These are phyloP conservation scores for Epinephelus coioides DNA, from an alignment of 2,797 vertebrate genomes.

Conservation along the genomic window DNA sequence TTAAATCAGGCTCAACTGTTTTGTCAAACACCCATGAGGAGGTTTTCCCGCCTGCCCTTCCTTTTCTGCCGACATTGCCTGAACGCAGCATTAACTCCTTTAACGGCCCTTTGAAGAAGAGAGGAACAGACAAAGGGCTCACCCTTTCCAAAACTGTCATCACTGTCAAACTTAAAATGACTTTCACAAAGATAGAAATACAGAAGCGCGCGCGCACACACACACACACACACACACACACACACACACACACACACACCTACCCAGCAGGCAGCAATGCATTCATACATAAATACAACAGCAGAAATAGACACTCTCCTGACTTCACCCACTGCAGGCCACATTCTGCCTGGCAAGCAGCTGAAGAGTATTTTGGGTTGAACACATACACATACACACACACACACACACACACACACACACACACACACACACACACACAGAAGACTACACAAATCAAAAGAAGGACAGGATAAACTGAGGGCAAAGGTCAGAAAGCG, in stretches of 20 bases:
- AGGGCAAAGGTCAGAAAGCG: conserved; percentile 59
- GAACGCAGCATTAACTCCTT: background rate
- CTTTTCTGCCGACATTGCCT: background rate
- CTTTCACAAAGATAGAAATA: conserved; percentile 3
- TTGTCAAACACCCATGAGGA: no score
- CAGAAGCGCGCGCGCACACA: background rate
- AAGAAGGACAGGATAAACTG: conserved; percentile 52
- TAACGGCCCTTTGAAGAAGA: background rate
- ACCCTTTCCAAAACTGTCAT: background rate
- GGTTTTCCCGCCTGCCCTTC: no score
- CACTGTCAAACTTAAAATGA: background rate
- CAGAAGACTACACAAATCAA: conserved; percentile 13
- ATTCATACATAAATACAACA: conserved; percentile 13
- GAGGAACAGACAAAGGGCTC: background rate
- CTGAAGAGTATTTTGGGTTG: conserved; percentile 51
- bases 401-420: conserved; percentile 5
- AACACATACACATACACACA: background rate
- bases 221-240: background rate
- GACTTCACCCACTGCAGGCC: conserved; percentile 16
- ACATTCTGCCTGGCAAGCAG: conserved; percentile 37
- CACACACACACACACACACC: background rate
- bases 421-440: background rate
- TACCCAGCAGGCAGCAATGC: conserved; percentile 6
- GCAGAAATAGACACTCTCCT: conserved; percentile 33
- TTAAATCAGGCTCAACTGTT: no score